These are phyloP conservation scores for Callipepla californica DNA, from an alignment of 2,113 vertebrate genomes.

Conservation along the genomic window DNA sequence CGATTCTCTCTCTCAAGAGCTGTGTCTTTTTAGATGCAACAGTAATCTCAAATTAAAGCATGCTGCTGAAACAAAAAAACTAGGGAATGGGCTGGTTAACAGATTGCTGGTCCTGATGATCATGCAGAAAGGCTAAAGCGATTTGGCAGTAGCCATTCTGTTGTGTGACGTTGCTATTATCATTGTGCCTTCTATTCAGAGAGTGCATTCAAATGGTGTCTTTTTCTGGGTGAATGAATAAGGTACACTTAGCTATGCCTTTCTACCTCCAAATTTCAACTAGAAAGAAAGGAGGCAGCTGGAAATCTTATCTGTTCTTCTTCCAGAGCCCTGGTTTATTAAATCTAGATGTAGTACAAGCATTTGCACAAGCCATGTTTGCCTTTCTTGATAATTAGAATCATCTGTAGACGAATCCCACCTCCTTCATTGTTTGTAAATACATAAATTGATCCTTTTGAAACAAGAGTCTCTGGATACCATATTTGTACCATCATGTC, in stretches of 20 bases:
- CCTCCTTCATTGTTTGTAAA: background rate
- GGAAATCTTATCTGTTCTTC: constrained; percentile 13
- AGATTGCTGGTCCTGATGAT: constrained; percentile 24
- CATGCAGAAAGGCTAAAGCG: background rate
- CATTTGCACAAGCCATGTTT: background rate
- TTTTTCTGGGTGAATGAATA: constrained; percentile 54
- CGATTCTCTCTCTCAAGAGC: background rate
- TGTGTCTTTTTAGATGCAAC: constrained; percentile 13
- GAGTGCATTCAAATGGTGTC: constrained; percentile 45
- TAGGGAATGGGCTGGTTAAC: constrained; percentile 24
- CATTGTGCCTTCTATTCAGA: constrained; percentile 31
- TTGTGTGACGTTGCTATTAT: constrained; percentile 6
- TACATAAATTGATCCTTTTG: background rate
- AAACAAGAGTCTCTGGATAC: background rate
- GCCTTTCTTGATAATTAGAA: background rate
- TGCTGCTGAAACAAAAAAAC: constrained; percentile 6
- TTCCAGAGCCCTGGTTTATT: background rate
- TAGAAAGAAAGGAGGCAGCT: constrained; percentile 22
- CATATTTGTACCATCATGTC: background rate
- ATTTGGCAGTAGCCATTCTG: constrained; percentile 54
- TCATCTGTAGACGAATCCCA: background rate
- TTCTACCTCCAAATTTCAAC: constrained; percentile 18
- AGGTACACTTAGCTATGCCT: constrained; percentile 28
- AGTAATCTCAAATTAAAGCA: constrained; percentile 44
- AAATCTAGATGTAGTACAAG: background rate